Evolutionary conservation across 2,888 invertebrate genomes (phyloP).

Genomic region (Stegophylla sp.): DNA sequence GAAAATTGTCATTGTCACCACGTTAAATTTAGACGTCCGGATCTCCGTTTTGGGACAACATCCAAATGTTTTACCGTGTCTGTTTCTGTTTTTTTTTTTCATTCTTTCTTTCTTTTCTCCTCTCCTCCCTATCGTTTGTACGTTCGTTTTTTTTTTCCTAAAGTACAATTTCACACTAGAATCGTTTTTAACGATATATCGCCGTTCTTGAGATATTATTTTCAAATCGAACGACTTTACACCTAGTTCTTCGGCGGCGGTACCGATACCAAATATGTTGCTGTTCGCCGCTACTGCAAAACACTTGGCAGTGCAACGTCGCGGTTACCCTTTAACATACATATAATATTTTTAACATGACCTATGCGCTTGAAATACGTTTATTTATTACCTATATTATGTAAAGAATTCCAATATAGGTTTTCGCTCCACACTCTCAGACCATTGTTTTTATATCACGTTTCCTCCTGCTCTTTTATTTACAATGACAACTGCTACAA

Average conservation of each 20-base stretch:
- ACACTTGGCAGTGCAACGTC: conserved; percentile 29
- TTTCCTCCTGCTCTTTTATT: not conserved
- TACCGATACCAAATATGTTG: conserved; percentile 1
- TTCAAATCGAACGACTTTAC: conserved; percentile 20
- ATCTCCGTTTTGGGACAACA: conserved; percentile 42
- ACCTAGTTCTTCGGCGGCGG: not conserved
- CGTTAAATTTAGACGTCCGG: conserved; percentile 57
- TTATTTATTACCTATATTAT: conserved; percentile 50
- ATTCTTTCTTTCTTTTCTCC: not conserved
- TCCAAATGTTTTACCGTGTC: conserved; percentile 46
- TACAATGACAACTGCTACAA: no score
- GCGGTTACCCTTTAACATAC: conserved; percentile 49
- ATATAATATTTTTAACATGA: conserved; percentile 53
- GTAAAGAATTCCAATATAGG: conserved; percentile 38
- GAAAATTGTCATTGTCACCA: conserved; percentile 53
- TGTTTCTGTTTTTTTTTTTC: not conserved
- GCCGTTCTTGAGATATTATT: not conserved
- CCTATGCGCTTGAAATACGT: conserved; percentile 38
- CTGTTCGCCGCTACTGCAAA: not conserved
- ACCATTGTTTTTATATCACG: not conserved
- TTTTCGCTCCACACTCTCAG: no score
- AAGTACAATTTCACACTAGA: not conserved
- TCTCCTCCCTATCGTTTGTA: not conserved
- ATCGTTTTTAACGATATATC: conserved; percentile 35
- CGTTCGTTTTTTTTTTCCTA: not conserved